Evolutionary conservation across 92 coral and sea anemone species (phyloP).

Genomic region (Isaurus tuberculatus): DNA sequence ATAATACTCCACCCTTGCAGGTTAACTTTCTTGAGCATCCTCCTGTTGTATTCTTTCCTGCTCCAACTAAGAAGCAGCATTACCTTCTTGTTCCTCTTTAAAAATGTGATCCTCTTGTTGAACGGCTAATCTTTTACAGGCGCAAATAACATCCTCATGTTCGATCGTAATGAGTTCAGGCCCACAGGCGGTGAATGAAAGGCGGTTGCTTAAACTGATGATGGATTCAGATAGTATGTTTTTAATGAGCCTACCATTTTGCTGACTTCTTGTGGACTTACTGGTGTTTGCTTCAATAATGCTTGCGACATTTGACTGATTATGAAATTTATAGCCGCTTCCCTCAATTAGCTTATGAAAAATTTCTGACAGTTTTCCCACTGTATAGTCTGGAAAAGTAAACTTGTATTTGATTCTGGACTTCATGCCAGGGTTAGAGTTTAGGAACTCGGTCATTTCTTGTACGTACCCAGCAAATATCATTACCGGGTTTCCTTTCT

Average conservation of each 20-base stretch:
- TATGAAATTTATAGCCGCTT: conserved; percentile 31
- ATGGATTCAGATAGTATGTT: conserved; percentile 48
- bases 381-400: conserved; percentile 44
- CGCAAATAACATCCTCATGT: conserved; percentile 30
- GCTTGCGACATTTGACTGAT: background rate
- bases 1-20: background rate
- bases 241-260: conserved; percentile 52
- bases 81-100: background rate
- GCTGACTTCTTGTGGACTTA: conserved; percentile 19
- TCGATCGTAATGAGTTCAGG: conserved; percentile 27
- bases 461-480: conserved; percentile 50
- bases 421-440: conserved; percentile 45
- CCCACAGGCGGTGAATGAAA: conserved; percentile 39
- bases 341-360: conserved; percentile 20
- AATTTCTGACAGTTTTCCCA: conserved; percentile 27
- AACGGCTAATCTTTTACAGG: conserved; percentile 17
- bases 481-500: conserved; percentile 58
- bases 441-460: conserved; percentile 40
- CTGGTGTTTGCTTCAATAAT: conserved; percentile 14
- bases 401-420: conserved; percentile 53
- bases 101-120: background rate
- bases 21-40: conserved; percentile 1
- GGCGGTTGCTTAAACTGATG: conserved; percentile 38
- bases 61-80: conserved; percentile 5
- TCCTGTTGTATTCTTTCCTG: background rate